Evolutionary conservation across 2,113 vertebrate species (phyloP), one percentile per base, ranked within the genome.

Genomic region (Odontesthes bonariensis): DNA sequence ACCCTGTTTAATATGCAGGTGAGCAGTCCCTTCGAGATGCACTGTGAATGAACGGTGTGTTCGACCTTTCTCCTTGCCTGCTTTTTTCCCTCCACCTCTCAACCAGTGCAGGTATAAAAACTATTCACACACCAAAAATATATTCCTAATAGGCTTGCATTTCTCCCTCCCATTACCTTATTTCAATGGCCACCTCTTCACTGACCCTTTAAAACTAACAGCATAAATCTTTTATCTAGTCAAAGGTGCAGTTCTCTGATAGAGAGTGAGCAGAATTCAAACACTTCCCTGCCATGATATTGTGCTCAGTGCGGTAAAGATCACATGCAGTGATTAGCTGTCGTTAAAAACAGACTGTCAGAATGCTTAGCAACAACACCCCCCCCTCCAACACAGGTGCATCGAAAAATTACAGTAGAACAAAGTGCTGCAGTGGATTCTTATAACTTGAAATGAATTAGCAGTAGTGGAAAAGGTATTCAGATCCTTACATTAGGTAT

Each of bases 1-100:
- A 8, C 11, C 46, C 1, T 20, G 56, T 83, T 88, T 84, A 74
- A 73, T 75, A 88, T 81, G 86, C 74, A 73, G 73, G 33, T 53
- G 77, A 56, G 16, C 35, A 12, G 67, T 33, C 54, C 42, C 6
- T 65, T 16, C 44, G 61, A 82, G 44, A 52, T 64, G 58, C 44
- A 23, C 54, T 57, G 69, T 79, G 74, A 82, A 84, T 84, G 73
- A 64, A 89, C 4, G 10, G 16, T 14, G 46, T 19, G 51, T 75
- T 52, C 75, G 70, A 81, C 82, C 60, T 31, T 42, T 56, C 19
- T 55, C 55, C 65, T 31, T 54, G 46, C 32, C 49, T 9, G 32
- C 54, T 40, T 27, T 72, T 33, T 33, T 3, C 54, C 46, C 33
- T 27, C 23, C 33, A 19, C 52, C 47, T 54, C 51, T 73, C 38